Evolutionary conservation across 2,113 vertebrate genomes (phyloP), one percentile per base, ranked within the genome.

Genomic region (Leptocoma aspasia): DNA sequence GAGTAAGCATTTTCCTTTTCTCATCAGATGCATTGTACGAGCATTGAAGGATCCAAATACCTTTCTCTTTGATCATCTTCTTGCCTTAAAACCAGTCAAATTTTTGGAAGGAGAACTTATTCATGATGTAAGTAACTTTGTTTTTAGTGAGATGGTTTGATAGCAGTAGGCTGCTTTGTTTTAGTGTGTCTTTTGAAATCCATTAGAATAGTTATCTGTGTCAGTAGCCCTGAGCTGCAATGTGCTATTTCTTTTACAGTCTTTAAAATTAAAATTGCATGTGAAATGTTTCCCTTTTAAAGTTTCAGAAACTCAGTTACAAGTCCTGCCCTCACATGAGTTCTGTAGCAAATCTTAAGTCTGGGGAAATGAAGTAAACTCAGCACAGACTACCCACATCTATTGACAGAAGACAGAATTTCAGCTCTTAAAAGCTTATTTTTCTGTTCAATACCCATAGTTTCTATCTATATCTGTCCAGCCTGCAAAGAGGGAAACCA

Each of bases 101-200:
- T 99, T 99, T 97, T 98, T 99, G 96, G 99, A 99, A 97, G 99
- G 99, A 93, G 99, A 99, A 91, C 99, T 99, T 95, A 99, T 99
- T 94, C 99, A 99, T 91, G 99, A 99, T 88, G 99, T 99, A 97
- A 99, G 99, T 99, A 86, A 92, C 92, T 60, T 82, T 45, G 20
- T 13, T 60, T 92, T 77, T 26, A 61, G 42, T 37, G 65, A 57
- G 44, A 31, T 56, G 30, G 18, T 37, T 86, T 53, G 39, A 13
- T 63, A 33, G 27, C 26, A 61, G 2, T 41, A 26, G 28, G 69
- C 35, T 50, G 50, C 31, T n/a, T 53, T 73, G 23, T 42, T 85
- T 77, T 35, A 61, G 59, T 63, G 7, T 42, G 21, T 52, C 54
- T 54, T 68, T 66, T 76, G 27, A 73, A 92, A 77, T 59, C 49